Percentiles rank a stretch among this genome's conserved stretches.
These are phyloP conservation scores for Fulmarus glacialis DNA, from an alignment of 2,113 vertebrate genomes.

Conservation along the genomic window DNA sequence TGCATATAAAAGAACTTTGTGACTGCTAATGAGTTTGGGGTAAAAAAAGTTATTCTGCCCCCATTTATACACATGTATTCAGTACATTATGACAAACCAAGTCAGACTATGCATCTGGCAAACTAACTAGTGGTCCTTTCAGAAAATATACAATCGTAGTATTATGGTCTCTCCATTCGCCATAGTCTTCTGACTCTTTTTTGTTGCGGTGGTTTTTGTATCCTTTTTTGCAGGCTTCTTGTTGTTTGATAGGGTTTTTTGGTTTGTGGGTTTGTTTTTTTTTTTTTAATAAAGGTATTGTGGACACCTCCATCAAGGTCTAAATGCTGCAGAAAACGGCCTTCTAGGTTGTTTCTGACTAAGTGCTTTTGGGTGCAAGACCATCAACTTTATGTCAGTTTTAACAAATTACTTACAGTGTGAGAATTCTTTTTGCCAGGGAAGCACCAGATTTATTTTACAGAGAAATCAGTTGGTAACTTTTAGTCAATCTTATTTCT, in stretches of 20 bases:
- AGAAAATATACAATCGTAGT: not conserved
- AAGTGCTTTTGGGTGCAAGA: not conserved
- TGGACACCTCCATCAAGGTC: not conserved
- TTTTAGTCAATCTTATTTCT: not conserved
- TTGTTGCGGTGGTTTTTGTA: not conserved
- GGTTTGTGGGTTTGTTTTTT: not conserved
- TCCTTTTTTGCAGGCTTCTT: not conserved
- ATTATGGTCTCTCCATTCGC: accelerated
- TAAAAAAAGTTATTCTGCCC: not conserved
- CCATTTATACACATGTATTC: not conserved
- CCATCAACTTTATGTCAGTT: not conserved
- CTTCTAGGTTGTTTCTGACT: not conserved
- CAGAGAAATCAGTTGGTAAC: not conserved
- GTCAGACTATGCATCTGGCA: not conserved
- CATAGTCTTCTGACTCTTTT: not conserved
- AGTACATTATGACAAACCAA: not conserved
- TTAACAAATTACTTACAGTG: not conserved
- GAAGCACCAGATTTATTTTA: slow-evolving; percentile 9
- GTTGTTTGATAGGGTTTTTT: not conserved
- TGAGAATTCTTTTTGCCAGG: not conserved
- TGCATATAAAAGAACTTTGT: not conserved
- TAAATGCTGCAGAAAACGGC: not conserved
- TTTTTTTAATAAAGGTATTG: not conserved
- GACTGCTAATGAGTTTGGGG: not conserved
- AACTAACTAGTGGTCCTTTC: not conserved